A percentile compares a stretch with the other conserved stretches of the same genome.
These are phyloP conservation scores for Poecilobothrus nobilitatus DNA, from an alignment of 2,888 invertebrate species.

Conservation along the genomic window DNA sequence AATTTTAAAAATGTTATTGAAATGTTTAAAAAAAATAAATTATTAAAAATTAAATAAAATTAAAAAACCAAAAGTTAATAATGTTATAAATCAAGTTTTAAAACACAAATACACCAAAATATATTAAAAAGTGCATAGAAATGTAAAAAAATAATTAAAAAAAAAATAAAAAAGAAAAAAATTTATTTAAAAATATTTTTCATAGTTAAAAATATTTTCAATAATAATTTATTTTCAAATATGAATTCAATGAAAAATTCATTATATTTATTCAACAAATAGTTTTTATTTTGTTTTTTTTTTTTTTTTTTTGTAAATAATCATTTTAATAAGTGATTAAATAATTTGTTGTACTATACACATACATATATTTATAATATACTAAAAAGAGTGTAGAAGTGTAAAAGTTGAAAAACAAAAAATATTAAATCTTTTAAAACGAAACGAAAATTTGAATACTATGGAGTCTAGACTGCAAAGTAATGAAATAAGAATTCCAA, in stretches of 20 bases:
- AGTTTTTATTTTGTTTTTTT: too few species aligned
- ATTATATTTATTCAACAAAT: too few species aligned
- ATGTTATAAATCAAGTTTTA: not conserved
- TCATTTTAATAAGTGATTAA: not conserved
- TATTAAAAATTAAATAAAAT: not conserved
- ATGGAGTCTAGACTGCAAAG: slow-evolving; percentile 24
- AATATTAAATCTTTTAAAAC: not conserved
- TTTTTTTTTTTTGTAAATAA: not conserved
- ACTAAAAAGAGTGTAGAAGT: not conserved
- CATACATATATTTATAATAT: too few species aligned
- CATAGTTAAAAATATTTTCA: slow-evolving; percentile 5
- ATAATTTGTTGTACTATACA: not conserved
- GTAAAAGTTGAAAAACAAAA: too few species aligned
- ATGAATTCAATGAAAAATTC: not conserved
- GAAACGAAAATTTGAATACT: not conserved
- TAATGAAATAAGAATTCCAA: slow-evolving; percentile 24
- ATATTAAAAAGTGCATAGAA: not conserved
- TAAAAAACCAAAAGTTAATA: not conserved
- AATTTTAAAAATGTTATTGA: too few species aligned
- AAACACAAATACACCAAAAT: not conserved
- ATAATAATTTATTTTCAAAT: not conserved
- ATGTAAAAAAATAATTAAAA: slow-evolving; percentile 6
- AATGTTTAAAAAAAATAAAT: not conserved
- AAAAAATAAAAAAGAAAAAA: not conserved
- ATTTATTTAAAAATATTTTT: slow-evolving; percentile 2